phyloP scores from a whole-genome alignment of 2,797 vertebrate genomes.

The Pipistrellus pygmaeus region DNA sequence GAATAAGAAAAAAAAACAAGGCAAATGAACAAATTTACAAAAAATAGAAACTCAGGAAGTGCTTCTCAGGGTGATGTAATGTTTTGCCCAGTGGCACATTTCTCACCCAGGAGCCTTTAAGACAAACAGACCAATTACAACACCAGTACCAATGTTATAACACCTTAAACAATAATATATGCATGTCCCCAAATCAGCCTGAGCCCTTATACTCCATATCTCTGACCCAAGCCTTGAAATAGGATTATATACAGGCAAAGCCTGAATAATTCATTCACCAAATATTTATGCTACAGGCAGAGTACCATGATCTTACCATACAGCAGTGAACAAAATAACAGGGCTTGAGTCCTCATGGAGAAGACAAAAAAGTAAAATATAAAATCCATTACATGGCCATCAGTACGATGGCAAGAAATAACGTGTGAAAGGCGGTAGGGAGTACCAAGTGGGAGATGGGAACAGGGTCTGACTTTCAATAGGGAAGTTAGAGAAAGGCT shows the following conservation, averaged over 20 bases:
- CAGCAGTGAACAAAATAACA: background rate
- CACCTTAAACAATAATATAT: background rate
- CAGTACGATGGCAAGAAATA: background rate
- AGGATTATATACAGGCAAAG: background rate
- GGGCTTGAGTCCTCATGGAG: background rate
- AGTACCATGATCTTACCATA: background rate
- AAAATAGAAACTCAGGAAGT: conserved; percentile 6
- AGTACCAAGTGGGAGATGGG: background rate
- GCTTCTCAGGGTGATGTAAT: background rate
- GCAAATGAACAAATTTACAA: conserved; percentile 11
- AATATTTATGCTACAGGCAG: background rate
- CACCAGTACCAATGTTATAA: background rate
- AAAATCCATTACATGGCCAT: background rate
- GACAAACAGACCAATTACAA: background rate
- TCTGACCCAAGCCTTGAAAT: background rate
- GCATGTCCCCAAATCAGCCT: background rate
- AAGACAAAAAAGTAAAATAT: background rate
- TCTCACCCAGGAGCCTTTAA: background rate
- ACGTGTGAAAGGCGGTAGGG: background rate
- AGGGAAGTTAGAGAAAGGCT: background rate
- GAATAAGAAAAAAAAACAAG: background rate
- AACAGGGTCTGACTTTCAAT: background rate
- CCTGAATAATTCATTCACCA: conserved; percentile 25
- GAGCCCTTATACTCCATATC: background rate
- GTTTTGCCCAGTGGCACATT: background rate